These are phyloP conservation scores for Drosophila melanocephala DNA, from an alignment of 2,888 invertebrate species.

Conservation along the genomic window DNA sequence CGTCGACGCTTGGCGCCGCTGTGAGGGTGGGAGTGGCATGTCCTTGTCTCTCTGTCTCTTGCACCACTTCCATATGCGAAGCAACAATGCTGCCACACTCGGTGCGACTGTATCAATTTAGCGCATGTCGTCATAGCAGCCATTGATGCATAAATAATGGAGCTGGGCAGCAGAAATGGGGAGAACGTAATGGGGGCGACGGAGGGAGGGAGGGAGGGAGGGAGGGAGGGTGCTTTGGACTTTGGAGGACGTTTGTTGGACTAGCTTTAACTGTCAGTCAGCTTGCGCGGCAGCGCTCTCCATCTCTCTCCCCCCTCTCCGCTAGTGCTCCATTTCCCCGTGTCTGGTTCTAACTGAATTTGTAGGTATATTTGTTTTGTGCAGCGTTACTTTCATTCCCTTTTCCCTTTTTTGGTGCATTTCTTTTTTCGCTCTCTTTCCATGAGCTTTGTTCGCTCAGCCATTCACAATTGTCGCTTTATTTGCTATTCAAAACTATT, in stretches of 20 bases:
- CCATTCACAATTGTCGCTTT: constrained; percentile 73
- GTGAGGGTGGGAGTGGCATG: constrained; percentile 36
- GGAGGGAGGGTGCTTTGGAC: constrained; percentile 1
- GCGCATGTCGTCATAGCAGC: constrained; percentile 82
- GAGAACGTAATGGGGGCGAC: neutral
- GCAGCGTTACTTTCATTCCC: constrained; percentile 44
- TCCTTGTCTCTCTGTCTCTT: constrained; percentile 52
- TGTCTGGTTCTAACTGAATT: constrained; percentile 71
- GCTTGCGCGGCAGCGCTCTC: constrained; percentile 39
- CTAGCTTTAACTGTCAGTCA: constrained; percentile 81
- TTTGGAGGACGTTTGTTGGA: constrained; percentile 51
- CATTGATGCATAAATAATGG: constrained; percentile 83
- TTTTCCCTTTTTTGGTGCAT: constrained; percentile 7
- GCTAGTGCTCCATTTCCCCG: constrained; percentile 11
- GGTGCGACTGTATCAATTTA: constrained; percentile 77
- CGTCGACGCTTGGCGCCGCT: constrained; percentile 69
- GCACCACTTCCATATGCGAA: constrained; percentile 22
- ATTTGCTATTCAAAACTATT: constrained; percentile 78
- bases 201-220: neutral
- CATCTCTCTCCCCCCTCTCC: neutral
- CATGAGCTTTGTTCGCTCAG: constrained; percentile 52
- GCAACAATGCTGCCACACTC: constrained; percentile 11
- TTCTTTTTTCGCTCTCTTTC: constrained; percentile 3
- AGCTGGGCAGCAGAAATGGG: constrained; percentile 35
- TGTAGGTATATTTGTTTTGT: constrained; percentile 71